Base-by-base conservation (phyloP, 2,888 invertebrate species). In the Oscheius myriophilus region DNA sequence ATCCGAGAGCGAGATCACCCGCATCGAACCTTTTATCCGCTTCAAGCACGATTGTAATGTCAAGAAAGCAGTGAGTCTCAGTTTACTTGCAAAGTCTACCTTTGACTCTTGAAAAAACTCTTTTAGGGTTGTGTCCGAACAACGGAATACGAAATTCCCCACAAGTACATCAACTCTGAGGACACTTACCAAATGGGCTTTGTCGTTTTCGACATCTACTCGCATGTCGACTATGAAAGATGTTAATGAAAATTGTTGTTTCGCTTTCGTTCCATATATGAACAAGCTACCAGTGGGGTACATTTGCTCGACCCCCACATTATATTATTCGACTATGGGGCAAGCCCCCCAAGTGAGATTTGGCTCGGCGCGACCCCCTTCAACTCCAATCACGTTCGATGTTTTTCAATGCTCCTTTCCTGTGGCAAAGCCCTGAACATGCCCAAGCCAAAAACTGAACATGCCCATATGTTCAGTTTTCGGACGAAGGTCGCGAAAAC, bases 1-100 rank as follows among this genome's bases (percentile, higher is more conserved):
- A 1, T 12, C 25, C 14, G 26, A 25, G 2, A 25, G n/a, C n/a
- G 53, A 53, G 11, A 11, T 73, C 43, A 73, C 73, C 42, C 68
- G 67, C 52, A 79, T 79, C 45, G 77, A 79, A 67, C 79, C 79
- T 25, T 79, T 63, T 68, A 53, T 79, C 26, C 49, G 76, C 23
- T 68, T 79, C 68, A 67, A 69, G 23, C 79, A 79, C 71, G 74
- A 63, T 42, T 79, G 79, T 68, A 73, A 77, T n/a, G 53, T 25
- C 14, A 25, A 53, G 14, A 23, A 33, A n/a, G n/a, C 11, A 2
- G 53, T 46, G 4, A 7, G 16, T 46, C 11, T 46, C 46, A 4
- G 3, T 46, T 6, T 18, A 46, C 46, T 46, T 18, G 12, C 12
- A 16, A 46, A 46, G 2, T 46, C 3, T 7, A 46, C 3, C 11